Percentiles rank a stretch among this genome's conserved stretches.
Evolutionary conservation across 2,113 vertebrate species (phyloP).

Genomic region (Ammodytes dubius): DNA sequence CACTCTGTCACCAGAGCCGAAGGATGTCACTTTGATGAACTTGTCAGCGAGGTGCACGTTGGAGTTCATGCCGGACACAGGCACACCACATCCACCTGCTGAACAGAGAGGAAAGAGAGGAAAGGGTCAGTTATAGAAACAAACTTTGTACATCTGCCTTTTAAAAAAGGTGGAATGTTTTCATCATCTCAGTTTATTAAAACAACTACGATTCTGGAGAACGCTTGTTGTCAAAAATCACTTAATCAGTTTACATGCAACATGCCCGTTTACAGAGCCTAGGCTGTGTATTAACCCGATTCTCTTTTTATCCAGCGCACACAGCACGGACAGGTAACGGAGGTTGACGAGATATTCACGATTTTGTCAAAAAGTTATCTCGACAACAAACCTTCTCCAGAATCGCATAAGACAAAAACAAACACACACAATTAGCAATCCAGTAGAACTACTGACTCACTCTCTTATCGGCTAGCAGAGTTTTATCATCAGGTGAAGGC

Average conservation of each 20-base stretch:
- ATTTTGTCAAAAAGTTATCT: too few relatives aligned
- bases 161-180: neutral
- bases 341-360: too few relatives aligned
- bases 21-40: conserved; percentile 27
- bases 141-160: neutral
- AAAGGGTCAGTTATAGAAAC: neutral
- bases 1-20: conserved; percentile 46
- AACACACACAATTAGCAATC: neutral
- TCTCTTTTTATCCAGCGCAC: too few relatives aligned
- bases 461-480: neutral
- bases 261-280: too few relatives aligned
- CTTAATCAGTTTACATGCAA: too few relatives aligned
- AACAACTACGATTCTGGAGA: too few relatives aligned
- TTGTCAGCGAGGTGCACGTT: conserved; percentile 39
- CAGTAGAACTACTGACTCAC: conserved; percentile 2
- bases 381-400: too few relatives aligned
- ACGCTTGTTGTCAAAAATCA: too few relatives aligned
- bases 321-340: too few relatives aligned
- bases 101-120: neutral
- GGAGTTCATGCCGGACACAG: neutral
- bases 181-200: too few relatives aligned
- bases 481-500: neutral
- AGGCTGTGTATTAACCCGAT: too few relatives aligned
- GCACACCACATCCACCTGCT: conserved; percentile 51
- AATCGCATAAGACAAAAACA: neutral